Conservation (phyloP, 1,140 invertebrate genomes). For the Drosophila lacteicornis region DNA sequence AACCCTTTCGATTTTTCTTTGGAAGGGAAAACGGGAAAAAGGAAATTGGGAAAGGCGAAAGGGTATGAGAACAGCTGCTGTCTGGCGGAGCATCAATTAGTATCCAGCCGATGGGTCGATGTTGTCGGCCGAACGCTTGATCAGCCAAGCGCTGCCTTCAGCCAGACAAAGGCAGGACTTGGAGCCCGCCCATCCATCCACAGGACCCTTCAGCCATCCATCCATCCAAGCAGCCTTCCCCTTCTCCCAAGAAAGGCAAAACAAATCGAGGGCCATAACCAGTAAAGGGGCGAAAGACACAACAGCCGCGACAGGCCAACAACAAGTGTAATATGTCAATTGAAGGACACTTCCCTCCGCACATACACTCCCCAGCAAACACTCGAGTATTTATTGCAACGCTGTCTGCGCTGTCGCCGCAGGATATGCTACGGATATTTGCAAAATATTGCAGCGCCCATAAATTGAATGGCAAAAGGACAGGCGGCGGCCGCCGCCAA, state of each 20-base stretch:
- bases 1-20: conserved; percentile 57
- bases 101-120: conserved; percentile 23
- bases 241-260: conserved; percentile 1
- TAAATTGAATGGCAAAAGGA: conserved; percentile 75
- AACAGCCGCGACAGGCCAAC: conserved; percentile 57
- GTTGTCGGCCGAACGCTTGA: conserved; percentile 60
- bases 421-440: conserved; percentile 81
- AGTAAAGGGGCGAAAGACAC: conserved; percentile 57
- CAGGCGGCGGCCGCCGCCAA: conserved; percentile 24
- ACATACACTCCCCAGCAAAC: conserved; percentile 29
- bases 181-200: conserved; percentile 13
- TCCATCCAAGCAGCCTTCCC: not conserved
- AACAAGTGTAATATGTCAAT: conserved; percentile 83
- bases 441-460: conserved; percentile 81
- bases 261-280: conserved; percentile 63
- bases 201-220: not conserved
- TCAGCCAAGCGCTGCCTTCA: conserved; percentile 50
- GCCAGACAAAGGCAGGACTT: conserved; percentile 34
- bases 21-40: not conserved
- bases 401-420: conserved; percentile 76
- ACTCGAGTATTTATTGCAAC: conserved; percentile 78
- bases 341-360: conserved; percentile 67
- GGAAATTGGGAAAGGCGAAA: conserved; percentile 7
- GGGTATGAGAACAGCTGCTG: conserved; percentile 35
- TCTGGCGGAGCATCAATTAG: conserved; percentile 67